A percentile compares a stretch with the other conserved stretches of the same genome.
These are phyloP conservation scores for Schrankia costaestrigalis DNA, from an alignment of 2,888 invertebrate species.

Conservation along the genomic window DNA sequence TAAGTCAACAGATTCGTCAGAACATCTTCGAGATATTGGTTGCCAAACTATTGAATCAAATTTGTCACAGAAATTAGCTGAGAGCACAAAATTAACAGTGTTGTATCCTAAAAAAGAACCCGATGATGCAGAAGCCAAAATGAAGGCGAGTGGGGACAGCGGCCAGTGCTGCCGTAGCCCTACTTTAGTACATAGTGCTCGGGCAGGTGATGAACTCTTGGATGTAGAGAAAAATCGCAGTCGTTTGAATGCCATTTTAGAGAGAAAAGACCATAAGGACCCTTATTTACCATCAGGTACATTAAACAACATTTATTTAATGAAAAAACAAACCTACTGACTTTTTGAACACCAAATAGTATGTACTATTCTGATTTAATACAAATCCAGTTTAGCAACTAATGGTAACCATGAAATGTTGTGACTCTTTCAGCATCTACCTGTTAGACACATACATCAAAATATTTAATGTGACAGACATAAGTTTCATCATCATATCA, in stretches of 20 bases:
- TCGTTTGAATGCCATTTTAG: constrained; percentile 64
- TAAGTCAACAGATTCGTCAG: constrained; percentile 53
- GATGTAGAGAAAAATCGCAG: constrained; percentile 60
- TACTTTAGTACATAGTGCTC: constrained; percentile 37
- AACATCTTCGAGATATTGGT: constrained; percentile 60
- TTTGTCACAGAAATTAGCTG: constrained; percentile 57
- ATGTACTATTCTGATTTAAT: too few relatives aligned
- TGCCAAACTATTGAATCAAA: constrained; percentile 71
- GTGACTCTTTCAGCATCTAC: too few relatives aligned
- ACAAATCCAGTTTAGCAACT: too few relatives aligned
- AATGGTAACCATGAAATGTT: too few relatives aligned
- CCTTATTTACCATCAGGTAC: constrained; percentile 69
- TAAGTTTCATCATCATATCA: too few relatives aligned
- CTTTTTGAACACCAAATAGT: too few relatives aligned
- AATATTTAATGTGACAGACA: too few relatives aligned
- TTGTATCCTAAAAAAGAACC: constrained; percentile 69
- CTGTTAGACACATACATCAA: too few relatives aligned
- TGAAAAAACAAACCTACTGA: too few relatives aligned
- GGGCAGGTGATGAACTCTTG: constrained; percentile 50
- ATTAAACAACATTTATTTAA: not conserved
- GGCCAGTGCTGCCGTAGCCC: constrained; percentile 41
- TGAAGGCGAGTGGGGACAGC: constrained; percentile 68
- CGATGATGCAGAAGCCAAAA: constrained; percentile 54
- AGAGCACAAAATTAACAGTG: constrained; percentile 67
- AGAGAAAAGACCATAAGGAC: constrained; percentile 64